Evolutionary conservation across 2,888 invertebrate species (phyloP).

Genomic region (Drosophila borealis): DNA sequence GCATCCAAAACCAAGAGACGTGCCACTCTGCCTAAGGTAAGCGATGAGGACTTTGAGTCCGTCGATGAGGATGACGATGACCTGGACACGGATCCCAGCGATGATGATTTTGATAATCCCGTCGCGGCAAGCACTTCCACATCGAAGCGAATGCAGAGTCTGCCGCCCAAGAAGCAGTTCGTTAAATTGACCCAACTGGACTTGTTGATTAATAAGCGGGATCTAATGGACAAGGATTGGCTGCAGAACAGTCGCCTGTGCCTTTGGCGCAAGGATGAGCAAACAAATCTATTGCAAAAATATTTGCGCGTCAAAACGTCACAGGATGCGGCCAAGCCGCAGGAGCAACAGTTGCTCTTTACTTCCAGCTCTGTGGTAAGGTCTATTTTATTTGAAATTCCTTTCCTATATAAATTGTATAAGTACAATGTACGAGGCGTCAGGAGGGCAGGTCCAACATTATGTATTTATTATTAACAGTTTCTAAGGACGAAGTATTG

Average conservation of each 20-base stretch:
- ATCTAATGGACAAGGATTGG: constrained; percentile 78
- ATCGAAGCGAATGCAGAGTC: constrained; percentile 57
- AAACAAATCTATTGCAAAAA: constrained; percentile 83
- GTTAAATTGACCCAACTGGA: constrained; percentile 64
- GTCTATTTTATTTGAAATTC: background rate
- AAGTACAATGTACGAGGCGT: no score
- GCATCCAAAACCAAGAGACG: constrained; percentile 75
- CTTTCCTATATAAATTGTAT: no score
- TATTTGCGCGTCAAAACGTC: constrained; percentile 82
- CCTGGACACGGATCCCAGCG: constrained; percentile 66
- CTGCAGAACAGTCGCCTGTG: constrained; percentile 82
- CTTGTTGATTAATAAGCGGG: constrained; percentile 82
- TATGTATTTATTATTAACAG: no score
- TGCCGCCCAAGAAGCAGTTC: constrained; percentile 80
- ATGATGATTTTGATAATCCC: constrained; percentile 66
- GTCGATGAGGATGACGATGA: constrained; percentile 63
- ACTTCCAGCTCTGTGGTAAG: constrained; percentile 85
- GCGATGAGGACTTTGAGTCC: constrained; percentile 73
- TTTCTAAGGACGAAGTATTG: no score
- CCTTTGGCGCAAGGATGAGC: constrained; percentile 84
- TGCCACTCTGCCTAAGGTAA: constrained; percentile 64
- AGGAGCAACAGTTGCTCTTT: constrained; percentile 81
- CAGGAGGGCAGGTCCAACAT: no score
- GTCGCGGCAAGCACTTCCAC: constrained; percentile 60
- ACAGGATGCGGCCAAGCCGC: constrained; percentile 46